A percentile compares a stretch with the other conserved stretches of the same genome.
phyloP scores from a whole-genome alignment of 2,113 vertebrate species.

The Corythaeola cristata region DNA sequence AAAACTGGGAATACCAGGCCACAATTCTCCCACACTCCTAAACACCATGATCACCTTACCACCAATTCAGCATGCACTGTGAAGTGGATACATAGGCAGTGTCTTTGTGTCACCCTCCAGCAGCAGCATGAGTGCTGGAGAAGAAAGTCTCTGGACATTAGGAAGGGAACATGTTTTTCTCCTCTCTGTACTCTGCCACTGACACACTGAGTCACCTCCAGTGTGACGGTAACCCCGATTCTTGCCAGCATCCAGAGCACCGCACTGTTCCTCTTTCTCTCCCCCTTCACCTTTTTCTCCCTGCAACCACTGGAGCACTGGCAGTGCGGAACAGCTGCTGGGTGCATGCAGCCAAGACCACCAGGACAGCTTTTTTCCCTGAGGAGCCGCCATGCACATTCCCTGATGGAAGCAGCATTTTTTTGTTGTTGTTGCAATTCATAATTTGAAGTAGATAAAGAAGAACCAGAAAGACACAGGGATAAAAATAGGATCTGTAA shows the following conservation, averaged over 20 bases:
- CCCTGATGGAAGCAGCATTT: not conserved
- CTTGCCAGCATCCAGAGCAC: not conserved
- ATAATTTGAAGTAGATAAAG: slow-evolving; percentile 18
- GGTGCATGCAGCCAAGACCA: not conserved
- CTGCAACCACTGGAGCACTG: not conserved
- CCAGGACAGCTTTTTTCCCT: not conserved
- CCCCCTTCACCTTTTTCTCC: not conserved
- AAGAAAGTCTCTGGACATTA: not conserved
- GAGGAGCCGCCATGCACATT: not conserved
- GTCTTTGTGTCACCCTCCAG: not conserved
- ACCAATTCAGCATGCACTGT: not conserved
- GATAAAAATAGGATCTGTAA: slow-evolving; percentile 44
- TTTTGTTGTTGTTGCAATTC: not conserved
- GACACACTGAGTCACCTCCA: not conserved
- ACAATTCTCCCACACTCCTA: not conserved
- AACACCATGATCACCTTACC: not conserved
- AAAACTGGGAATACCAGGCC: not conserved
- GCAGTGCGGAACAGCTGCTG: not conserved
- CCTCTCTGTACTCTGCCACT: not conserved
- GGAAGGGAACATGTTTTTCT: not conserved
- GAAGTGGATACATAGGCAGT: not conserved
- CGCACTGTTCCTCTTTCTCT: not conserved
- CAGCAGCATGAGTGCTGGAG: not conserved
- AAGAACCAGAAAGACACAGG: not conserved
- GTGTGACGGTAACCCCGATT: not conserved